phyloP scores from a whole-genome alignment of 2,888 invertebrate species.

The Hyposoter dolosus region DNA sequence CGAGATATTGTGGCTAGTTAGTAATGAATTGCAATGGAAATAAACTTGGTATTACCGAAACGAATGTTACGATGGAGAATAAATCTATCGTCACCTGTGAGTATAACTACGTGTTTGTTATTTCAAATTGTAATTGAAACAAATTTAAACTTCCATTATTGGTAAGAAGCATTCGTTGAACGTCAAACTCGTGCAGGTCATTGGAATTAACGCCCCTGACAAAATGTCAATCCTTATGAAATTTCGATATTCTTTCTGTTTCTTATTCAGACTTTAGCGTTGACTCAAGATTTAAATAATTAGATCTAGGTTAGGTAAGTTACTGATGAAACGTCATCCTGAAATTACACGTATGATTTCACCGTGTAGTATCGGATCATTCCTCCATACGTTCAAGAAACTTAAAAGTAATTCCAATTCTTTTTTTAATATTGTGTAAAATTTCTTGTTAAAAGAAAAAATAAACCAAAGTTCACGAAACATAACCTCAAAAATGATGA shows the following conservation, averaged over 20 bases:
- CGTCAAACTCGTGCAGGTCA: constrained; percentile 68
- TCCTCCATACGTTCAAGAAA: background rate
- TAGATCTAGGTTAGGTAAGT: background rate
- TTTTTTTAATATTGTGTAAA: background rate
- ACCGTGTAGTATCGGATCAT: background rate
- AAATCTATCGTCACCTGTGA: constrained; percentile 92
- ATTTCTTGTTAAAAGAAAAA: background rate
- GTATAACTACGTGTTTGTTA: constrained; percentile 78
- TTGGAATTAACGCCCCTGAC: constrained; percentile 71
- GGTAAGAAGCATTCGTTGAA: background rate
- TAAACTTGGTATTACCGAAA: constrained; percentile 73
- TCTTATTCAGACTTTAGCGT: background rate
- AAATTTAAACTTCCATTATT: background rate
- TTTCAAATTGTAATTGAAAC: background rate
- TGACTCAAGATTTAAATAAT: background rate
- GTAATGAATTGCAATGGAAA: constrained; percentile 84
- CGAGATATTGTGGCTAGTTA: constrained; percentile 73
- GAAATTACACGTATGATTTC: background rate
- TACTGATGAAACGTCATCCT: background rate
- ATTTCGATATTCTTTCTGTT: constrained; percentile 43
- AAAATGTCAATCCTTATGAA: constrained; percentile 67
- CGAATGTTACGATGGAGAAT: constrained; percentile 86
- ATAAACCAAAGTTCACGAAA: background rate
- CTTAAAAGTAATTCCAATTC: background rate
- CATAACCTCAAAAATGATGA: background rate